These are phyloP conservation scores for Maniola hyperantus DNA, from an alignment of 2,888 invertebrate genomes.

Conservation along the genomic window DNA sequence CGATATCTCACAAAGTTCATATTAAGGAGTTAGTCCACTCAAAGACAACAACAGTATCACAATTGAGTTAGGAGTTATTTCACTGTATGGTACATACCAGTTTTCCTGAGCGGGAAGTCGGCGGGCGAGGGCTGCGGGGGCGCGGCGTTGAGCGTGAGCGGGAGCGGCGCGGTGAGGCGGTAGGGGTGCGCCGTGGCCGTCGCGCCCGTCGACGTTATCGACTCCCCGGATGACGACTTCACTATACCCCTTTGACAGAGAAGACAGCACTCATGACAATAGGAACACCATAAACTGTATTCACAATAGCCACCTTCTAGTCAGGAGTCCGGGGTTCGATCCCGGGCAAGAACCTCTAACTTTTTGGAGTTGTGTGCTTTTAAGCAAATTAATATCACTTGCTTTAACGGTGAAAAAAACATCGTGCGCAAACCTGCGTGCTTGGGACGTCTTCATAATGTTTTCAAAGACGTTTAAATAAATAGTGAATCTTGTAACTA, in stretches of 20 bases:
- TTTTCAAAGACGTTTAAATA: too few species aligned
- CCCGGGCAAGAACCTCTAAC: too few species aligned
- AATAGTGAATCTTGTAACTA: too few species aligned
- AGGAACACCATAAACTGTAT: too few species aligned
- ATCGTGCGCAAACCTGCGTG: too few species aligned
- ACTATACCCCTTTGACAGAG: slow-evolving; percentile 77
- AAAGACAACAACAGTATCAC: neutral
- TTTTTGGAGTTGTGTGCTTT: too few species aligned
- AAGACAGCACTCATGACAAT: neutral
- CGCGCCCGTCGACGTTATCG: slow-evolving; percentile 80
- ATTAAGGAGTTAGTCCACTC: neutral
- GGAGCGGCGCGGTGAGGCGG: slow-evolving; percentile 85
- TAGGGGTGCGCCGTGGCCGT: slow-evolving; percentile 86
- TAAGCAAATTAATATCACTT: too few species aligned
- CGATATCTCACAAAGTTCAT: neutral
- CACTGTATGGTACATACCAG: slow-evolving; percentile 85
- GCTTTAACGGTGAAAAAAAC: too few species aligned
- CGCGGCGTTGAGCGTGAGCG: slow-evolving; percentile 61
- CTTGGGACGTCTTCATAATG: too few species aligned
- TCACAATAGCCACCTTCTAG: too few species aligned
- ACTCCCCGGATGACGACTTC: slow-evolving; percentile 85
- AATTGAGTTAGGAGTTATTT: neutral
- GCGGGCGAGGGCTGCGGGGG: slow-evolving; percentile 66
- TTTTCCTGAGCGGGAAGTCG: slow-evolving; percentile 97
- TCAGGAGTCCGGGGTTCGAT: too few species aligned